These are phyloP conservation scores for Willisornis vidua DNA, from an alignment of 2,113 vertebrate species.

Conservation along the genomic window DNA sequence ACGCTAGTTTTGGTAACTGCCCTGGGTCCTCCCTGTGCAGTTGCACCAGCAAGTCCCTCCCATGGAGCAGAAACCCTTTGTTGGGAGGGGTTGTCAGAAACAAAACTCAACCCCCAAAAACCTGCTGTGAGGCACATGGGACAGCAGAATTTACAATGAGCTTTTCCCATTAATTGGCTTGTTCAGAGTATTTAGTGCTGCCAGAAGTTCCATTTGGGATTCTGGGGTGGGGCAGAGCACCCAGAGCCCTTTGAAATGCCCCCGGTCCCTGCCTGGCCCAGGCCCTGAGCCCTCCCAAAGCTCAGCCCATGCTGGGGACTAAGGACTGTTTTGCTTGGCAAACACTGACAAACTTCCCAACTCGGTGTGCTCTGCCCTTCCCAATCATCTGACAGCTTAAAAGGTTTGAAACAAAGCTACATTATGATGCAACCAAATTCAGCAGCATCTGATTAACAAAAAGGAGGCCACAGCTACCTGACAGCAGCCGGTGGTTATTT, in stretches of 20 bases:
- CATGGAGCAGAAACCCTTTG: neutral
- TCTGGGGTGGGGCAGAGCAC: neutral
- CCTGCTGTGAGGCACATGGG: neutral
- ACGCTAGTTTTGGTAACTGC: neutral
- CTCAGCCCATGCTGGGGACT: neutral
- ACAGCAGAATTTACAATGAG: neutral
- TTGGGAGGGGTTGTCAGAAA: neutral
- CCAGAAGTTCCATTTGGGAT: neutral
- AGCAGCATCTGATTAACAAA: slow-evolving; percentile 47
- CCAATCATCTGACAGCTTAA: slow-evolving; percentile 47
- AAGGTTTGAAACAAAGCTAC: slow-evolving; percentile 57
- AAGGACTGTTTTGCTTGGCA: slow-evolving; percentile 40
- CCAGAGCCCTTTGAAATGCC: neutral
- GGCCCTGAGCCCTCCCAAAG: neutral
- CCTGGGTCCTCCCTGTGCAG: neutral
- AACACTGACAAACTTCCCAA: slow-evolving; percentile 41
- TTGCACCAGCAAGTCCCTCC: neutral
- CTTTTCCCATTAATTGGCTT: neutral
- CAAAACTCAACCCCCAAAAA: neutral
- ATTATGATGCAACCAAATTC: slow-evolving; percentile 58
- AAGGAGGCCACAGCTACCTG: slow-evolving; percentile 34
- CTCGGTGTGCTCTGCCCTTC: slow-evolving; percentile 11
- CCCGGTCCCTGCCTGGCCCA: neutral
- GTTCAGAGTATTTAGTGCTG: neutral
- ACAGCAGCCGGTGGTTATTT: neutral